phyloP scores from a whole-genome alignment of 2,888 invertebrate genomes.

The Barypeithes pellucidus region DNA sequence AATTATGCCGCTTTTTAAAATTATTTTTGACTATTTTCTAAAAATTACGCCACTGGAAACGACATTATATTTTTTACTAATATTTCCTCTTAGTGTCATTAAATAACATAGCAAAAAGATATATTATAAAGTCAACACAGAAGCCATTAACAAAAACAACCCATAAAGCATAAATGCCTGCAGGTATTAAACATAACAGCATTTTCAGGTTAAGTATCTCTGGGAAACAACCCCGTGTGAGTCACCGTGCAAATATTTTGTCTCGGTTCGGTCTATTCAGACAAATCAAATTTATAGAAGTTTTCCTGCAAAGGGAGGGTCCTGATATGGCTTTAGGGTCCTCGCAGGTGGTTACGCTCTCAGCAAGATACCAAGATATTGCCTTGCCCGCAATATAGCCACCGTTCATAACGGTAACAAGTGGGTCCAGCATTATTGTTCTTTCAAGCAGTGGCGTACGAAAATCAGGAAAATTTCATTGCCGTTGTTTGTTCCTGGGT shows the following conservation, averaged over 20 bases:
- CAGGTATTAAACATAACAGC: conserved; percentile 4
- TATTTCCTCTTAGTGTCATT: too few species aligned
- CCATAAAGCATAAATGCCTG: background rate
- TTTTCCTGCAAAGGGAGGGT: conserved; percentile 24
- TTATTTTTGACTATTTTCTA: too few species aligned
- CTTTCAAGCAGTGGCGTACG: conserved; percentile 18
- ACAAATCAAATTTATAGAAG: conserved; percentile 43
- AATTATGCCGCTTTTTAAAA: too few species aligned
- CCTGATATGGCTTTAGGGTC: conserved; percentile 42
- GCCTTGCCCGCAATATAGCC: conserved; percentile 29
- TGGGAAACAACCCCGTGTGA: background rate
- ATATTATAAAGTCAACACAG: too few species aligned
- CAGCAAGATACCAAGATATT: conserved; percentile 36
- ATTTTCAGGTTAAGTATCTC: background rate
- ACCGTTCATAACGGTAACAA: conserved; percentile 36
- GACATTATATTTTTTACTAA: too few species aligned
- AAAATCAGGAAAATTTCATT: background rate
- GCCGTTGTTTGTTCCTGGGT: too few species aligned
- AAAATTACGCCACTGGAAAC: too few species aligned
- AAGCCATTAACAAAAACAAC: background rate
- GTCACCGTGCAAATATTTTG: conserved; percentile 35
- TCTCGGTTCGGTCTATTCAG: conserved; percentile 33
- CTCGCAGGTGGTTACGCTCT: conserved; percentile 43
- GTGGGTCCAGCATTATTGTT: conserved; percentile 30
- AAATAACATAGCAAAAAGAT: too few species aligned